Conservation (phyloP, 2,113 vertebrate species). For the Rhagologus leucostigma region DNA sequence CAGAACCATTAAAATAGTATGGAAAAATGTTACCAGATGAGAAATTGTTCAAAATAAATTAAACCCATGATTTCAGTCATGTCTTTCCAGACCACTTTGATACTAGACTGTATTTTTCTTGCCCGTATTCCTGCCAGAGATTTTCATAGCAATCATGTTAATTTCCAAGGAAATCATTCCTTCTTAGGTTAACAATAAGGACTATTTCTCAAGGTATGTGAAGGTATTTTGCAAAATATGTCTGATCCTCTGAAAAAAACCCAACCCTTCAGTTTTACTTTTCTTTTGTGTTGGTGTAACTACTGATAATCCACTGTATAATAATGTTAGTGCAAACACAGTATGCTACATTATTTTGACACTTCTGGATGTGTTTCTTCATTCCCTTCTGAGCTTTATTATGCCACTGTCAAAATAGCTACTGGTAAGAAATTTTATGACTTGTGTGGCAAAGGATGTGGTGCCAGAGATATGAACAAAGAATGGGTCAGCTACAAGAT, state of each 20-base stretch:
- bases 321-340: neutral
- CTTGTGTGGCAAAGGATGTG: conserved; percentile 28
- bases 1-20: conserved; percentile 66
- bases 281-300: neutral
- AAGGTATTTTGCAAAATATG: neutral
- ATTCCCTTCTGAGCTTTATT: conserved; percentile 26
- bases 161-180: conserved; percentile 29
- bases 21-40: conserved; percentile 74
- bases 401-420: conserved; percentile 37
- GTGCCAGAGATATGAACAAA: conserved; percentile 34
- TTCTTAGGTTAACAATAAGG: neutral
- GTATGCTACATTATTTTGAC: conserved; percentile 1
- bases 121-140: neutral
- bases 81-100: neutral
- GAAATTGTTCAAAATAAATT: conserved; percentile 68
- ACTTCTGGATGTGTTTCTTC: conserved; percentile 23
- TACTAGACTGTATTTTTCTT: conserved; percentile 1
- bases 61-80: conserved; percentile 36
- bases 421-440: conserved; percentile 38
- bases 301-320: neutral
- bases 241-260: neutral
- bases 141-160: neutral
- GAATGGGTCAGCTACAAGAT: conserved; percentile 22
- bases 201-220: neutral
- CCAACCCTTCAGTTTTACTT: neutral